Evolutionary conservation across 2,888 invertebrate genomes (phyloP), one percentile per base, ranked within the genome.

Genomic region (Isoperla grammatica): DNA sequence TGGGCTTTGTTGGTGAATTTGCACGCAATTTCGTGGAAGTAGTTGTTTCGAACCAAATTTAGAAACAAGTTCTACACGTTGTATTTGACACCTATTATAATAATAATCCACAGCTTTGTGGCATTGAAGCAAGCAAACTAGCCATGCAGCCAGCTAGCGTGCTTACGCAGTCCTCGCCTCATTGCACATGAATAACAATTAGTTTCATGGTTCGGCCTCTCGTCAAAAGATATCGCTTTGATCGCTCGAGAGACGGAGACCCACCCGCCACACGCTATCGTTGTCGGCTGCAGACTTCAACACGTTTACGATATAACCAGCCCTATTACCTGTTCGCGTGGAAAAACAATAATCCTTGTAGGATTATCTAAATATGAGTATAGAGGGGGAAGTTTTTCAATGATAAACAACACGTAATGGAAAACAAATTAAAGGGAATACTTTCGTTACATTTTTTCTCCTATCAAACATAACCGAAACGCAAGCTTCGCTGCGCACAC

Each of bases 301-400:
- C 49, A 23, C 29, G 35, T 50, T 22, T 22, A 50, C 29, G 11
- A 50, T 50, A 22, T 15, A 29, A 11, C 29, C n/a, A n/a, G 49
- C 35, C 13, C 49, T 12, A 29, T 50, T 50, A 50, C 15, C 49
- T 17, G 15, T 3, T 35, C 49, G 49, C 29, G 49, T 50, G 23
- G 49, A 23, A 50, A 49, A 50, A 50, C 49, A 50, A 50, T 50
- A 50, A 50, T 50, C 49, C 35, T 50, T 17, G 29, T 50, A 29
- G 49, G 49, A 29, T 50, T 29, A 50, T 50, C 49, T 29, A n/a
- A 50, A 23, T 50, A 15, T 35, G 29, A n/a, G 2, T 2, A 50
- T 29, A 50, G 29, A 22, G 49, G 49, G 49, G 35, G 29, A 35
- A 3, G 12, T 50, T 50, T 50, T 50, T 50, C 49, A 35, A 50